These are phyloP conservation scores for Scatophagus argus DNA, from an alignment of 2,113 vertebrate genomes.

Conservation along the genomic window DNA sequence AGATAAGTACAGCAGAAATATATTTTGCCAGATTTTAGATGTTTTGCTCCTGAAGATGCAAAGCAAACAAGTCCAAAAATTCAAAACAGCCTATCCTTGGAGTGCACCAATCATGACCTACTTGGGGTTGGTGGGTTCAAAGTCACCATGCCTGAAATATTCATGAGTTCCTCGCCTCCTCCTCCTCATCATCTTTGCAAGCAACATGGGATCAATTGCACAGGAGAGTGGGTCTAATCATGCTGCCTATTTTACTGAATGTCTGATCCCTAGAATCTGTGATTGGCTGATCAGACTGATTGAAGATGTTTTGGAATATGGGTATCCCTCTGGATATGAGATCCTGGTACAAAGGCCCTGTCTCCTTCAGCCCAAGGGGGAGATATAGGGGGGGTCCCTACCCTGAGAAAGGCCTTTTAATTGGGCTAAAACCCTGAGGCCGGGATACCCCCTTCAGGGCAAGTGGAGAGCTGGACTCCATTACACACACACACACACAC, in stretches of 20 bases:
- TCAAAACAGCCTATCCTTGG: slow-evolving; percentile 70
- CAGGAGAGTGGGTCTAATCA: slow-evolving; percentile 55
- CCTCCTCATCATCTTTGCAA: slow-evolving; percentile 44
- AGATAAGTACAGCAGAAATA: slow-evolving; percentile 28
- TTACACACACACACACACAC: slow-evolving; percentile 36
- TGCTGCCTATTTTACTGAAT: slow-evolving; percentile 46
- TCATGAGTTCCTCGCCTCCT: slow-evolving; percentile 71
- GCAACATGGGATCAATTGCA: slow-evolving; percentile 67
- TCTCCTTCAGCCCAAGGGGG: slow-evolving; percentile 38
- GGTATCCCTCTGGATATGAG: slow-evolving; percentile 58
- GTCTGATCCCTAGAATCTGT: slow-evolving; percentile 51
- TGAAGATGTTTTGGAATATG: slow-evolving; percentile 78
- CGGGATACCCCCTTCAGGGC: slow-evolving; percentile 47
- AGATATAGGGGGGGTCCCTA: slow-evolving; percentile 15
- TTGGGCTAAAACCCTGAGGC: slow-evolving; percentile 69
- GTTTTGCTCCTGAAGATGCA: slow-evolving; percentile 70
- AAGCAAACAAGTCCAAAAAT: slow-evolving; percentile 71
- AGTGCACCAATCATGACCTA: slow-evolving; percentile 78
- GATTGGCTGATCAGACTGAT: slow-evolving; percentile 68
- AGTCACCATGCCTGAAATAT: slow-evolving; percentile 80
- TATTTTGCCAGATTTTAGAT: slow-evolving; percentile 59
- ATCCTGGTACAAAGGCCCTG: slow-evolving; percentile 58
- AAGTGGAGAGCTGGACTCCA: slow-evolving; percentile 58
- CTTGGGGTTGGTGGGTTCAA: slow-evolving; percentile 76
- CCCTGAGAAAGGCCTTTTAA: slow-evolving; percentile 58